A percentile compares a stretch with the other conserved stretches of the same genome.
phyloP scores from a whole-genome alignment of 2,888 invertebrate species.

The Ornithoptera priamus region DNA sequence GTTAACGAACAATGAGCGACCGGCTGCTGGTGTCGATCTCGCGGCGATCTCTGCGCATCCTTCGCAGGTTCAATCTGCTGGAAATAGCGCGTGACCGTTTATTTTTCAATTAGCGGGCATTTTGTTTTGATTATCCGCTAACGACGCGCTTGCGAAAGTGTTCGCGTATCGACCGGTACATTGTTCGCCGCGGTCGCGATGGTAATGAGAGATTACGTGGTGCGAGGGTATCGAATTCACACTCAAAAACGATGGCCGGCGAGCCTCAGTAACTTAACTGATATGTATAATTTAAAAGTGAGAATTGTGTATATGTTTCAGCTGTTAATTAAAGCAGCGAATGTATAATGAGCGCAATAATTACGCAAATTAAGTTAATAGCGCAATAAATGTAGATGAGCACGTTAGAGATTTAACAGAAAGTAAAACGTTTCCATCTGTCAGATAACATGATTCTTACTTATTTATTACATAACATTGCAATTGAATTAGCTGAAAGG shows the following conservation, averaged over 20 bases:
- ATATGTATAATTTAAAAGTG: no score
- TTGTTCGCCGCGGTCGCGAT: no score
- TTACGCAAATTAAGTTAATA: constrained; percentile 20
- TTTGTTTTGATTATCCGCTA: constrained; percentile 27
- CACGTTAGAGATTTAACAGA: constrained; percentile 13
- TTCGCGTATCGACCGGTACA: no score
- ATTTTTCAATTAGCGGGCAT: constrained; percentile 24
- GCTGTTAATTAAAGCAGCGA: constrained; percentile 3
- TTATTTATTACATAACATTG: no score
- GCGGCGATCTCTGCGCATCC: constrained; percentile 35
- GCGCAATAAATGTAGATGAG: constrained; percentile 1
- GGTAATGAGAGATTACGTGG: no score
- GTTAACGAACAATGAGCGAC: constrained; percentile 45
- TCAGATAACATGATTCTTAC: no score
- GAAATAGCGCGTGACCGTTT: constrained; percentile 32
- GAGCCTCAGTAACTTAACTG: no score
- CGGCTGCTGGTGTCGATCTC: constrained; percentile 39
- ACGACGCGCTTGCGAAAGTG: constrained; percentile 17
- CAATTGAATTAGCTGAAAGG: no score
- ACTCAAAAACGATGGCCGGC: no score
- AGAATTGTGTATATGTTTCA: no score
- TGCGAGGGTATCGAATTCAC: no score
- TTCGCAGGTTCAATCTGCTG: constrained; percentile 25
- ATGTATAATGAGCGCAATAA: constrained; percentile 4
- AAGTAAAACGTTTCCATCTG: no score